Base-by-base conservation (phyloP, 2,888 invertebrate genomes). In the Chelonus formosanus region DNA sequence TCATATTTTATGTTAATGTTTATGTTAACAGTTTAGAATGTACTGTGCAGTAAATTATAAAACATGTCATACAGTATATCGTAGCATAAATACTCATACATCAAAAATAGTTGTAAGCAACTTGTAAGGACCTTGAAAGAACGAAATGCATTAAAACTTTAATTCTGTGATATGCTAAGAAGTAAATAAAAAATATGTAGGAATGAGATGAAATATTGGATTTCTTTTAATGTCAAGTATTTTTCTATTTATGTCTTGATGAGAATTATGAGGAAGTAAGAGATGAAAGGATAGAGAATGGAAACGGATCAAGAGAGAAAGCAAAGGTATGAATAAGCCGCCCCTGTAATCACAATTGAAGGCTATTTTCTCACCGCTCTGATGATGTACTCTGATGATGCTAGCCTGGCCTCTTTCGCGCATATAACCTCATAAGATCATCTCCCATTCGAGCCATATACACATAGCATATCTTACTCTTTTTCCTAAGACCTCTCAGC, bases 331-430 rank as follows among this genome's bases (percentile, higher is more conserved):
- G 65, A 56, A 62, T 52, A 47, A 56, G 82, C 83, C 84, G 83
- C 81, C 84, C 81, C 84, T 84, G 83, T 84, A 84, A 84, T 84
- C 84, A 84, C 82, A 84, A 84, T 83, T 84, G 83, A 82, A 84
- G 83, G 84, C 82, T 83, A 84, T 84, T 84, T 84, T 84, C 84
- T 84, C 84, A 83, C 84, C 83, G 83, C 81, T 83, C 82, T 83
- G 82, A 84, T 83, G 83, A 83, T 83, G 82, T 79, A 75, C 82
- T 83, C 82, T 81, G 81, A 83, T 82, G 82, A 83, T 83, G 79
- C 81, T 67, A 64, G 66, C 66, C 47, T 58, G 55, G 36, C 44
- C 48, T 66, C 53, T 44, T 56, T 53, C 70, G 68, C 65, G 65
- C 66, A 71, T 77, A 80, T 77, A 80, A 78, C 80, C 79, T 71